These are phyloP conservation scores for Sinhomidia bicolor DNA, from an alignment of 2,888 invertebrate species.

Conservation along the genomic window DNA sequence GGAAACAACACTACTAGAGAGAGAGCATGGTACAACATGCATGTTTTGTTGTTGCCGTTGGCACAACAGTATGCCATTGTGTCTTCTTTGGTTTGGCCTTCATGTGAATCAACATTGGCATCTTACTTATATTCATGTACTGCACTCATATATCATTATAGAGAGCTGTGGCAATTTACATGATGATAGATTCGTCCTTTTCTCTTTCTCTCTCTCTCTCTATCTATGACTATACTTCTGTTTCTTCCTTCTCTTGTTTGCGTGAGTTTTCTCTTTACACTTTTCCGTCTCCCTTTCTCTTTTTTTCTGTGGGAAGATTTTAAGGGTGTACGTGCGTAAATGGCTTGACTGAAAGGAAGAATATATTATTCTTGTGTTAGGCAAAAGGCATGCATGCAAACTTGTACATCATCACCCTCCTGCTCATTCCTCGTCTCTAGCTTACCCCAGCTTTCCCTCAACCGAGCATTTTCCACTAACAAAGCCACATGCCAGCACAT, in stretches of 20 bases:
- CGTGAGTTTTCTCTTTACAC: constrained; percentile 23
- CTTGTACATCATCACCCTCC: constrained; percentile 33
- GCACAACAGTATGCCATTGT: neutral
- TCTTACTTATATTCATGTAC: neutral
- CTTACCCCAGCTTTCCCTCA: too few relatives aligned
- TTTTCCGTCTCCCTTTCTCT: neutral
- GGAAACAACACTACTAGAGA: too few relatives aligned
- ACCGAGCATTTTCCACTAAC: neutral
- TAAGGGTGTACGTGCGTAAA: constrained; percentile 69
- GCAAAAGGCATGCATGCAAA: constrained; percentile 21
- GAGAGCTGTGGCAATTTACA: constrained; percentile 19
- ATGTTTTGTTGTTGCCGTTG: constrained; percentile 6
- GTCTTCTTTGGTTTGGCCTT: neutral
- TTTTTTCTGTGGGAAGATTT: constrained; percentile 43
- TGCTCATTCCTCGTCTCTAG: too few relatives aligned
- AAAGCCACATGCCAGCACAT: constrained; percentile 27
- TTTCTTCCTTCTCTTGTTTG: neutral
- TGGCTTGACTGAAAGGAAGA: constrained; percentile 38
- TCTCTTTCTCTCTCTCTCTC: too few relatives aligned
- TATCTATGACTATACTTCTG: constrained; percentile 46
- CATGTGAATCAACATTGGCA: constrained; percentile 7
- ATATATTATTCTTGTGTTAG: constrained; percentile 19
- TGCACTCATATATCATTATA: neutral
- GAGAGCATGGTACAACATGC: constrained; percentile 35
- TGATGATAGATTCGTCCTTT: constrained; percentile 54